Evolutionary conservation across 1,140 invertebrate species (phyloP).

Genomic region (Lepidostoma basale): DNA sequence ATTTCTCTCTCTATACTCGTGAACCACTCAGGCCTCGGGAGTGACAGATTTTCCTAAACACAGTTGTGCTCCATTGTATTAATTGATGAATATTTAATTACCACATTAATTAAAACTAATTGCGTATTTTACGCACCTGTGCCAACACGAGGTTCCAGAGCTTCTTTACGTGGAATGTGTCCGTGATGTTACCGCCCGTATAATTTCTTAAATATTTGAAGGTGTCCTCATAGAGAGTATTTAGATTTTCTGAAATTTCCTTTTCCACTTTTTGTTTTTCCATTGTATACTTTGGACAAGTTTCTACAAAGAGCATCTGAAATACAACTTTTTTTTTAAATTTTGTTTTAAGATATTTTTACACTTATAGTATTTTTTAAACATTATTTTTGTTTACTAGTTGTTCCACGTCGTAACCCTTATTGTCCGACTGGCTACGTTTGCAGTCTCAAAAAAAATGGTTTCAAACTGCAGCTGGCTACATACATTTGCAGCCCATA

Average conservation of each 20-base stretch:
- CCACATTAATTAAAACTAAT: not conserved
- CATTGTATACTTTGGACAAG: conserved; percentile 56
- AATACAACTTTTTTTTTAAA: too few species aligned
- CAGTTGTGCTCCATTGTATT: conserved; percentile 20
- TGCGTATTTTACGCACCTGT: conserved; percentile 50
- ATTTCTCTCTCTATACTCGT: conserved; percentile 58
- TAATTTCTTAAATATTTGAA: conserved; percentile 58
- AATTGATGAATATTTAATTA: not conserved
- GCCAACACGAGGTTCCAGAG: conserved; percentile 57
- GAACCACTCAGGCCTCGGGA: conserved; percentile 60
- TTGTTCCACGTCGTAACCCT: too few species aligned
- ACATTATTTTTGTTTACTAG: too few species aligned
- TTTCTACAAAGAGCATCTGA: conserved; percentile 57
- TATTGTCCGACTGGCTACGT: too few species aligned
- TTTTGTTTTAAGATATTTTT: too few species aligned
- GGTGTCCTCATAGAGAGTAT: conserved; percentile 54
- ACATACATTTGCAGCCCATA: too few species aligned
- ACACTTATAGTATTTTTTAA: too few species aligned
- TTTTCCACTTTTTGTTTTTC: conserved; percentile 55
- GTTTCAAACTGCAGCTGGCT: too few species aligned
- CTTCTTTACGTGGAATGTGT: conserved; percentile 53
- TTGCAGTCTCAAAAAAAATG: too few species aligned
- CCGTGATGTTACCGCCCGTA: conserved; percentile 55
- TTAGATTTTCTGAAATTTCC: conserved; percentile 52
- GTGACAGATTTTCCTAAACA: conserved; percentile 57